phyloP scores from a whole-genome alignment of 2,888 invertebrate genomes.

The Noctua janthina region DNA sequence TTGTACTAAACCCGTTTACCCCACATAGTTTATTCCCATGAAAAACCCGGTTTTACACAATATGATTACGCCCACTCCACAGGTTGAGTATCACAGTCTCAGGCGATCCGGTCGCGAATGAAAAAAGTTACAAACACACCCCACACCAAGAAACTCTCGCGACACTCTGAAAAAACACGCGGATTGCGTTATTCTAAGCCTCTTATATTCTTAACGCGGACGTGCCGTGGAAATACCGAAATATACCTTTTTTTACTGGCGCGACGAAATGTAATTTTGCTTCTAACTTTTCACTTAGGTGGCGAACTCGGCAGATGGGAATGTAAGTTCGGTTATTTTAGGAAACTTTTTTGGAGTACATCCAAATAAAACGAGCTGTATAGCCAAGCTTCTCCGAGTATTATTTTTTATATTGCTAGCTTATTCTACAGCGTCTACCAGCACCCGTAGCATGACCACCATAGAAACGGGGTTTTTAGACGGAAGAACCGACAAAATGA shows the following conservation, averaged over 20 bases:
- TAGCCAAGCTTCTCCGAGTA: constrained; percentile 54
- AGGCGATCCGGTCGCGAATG: constrained; percentile 74
- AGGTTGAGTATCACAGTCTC: constrained; percentile 50
- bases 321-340: constrained; percentile 82
- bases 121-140: constrained; percentile 79
- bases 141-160: constrained; percentile 70
- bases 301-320: constrained; percentile 76
- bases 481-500: too few relatives aligned
- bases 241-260: constrained; percentile 72
- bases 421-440: too few relatives aligned
- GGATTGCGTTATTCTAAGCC: constrained; percentile 85
- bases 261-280: constrained; percentile 80
- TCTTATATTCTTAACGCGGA: constrained; percentile 84
- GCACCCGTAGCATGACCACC: too few relatives aligned
- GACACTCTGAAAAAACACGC: constrained; percentile 72
- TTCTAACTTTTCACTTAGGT: constrained; percentile 87
- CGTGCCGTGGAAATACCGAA: constrained; percentile 71
- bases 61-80: background rate
- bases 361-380: constrained; percentile 78
- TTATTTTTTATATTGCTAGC: background rate
- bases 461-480: too few relatives aligned
- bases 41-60: background rate
- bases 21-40: background rate
- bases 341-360: constrained; percentile 82
- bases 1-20: too few relatives aligned